Conservation (phyloP, 1,140 invertebrate species). For the Adoxophyes honmai region DNA sequence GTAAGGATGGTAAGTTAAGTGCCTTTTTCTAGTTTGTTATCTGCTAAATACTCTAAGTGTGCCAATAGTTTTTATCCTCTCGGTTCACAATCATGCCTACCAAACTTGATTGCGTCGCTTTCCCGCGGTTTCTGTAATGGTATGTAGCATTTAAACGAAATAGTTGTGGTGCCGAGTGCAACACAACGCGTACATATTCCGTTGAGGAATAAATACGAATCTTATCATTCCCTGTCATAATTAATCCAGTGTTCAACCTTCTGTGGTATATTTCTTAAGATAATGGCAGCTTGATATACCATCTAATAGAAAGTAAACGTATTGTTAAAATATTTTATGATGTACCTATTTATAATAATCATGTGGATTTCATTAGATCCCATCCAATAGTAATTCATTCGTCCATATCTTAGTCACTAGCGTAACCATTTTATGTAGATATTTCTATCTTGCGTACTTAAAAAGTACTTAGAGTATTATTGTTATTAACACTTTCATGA, state of each 20-base stretch:
- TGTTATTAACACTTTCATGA: background rate
- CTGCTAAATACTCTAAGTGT: conserved; percentile 44
- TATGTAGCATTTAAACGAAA: too few species aligned
- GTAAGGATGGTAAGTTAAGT: conserved; percentile 20
- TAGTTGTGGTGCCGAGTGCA: too few species aligned
- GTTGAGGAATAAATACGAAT: too few species aligned
- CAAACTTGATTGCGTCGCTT: too few species aligned
- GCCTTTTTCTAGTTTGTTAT: conserved; percentile 29
- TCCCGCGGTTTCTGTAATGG: too few species aligned
- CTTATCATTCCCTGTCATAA: conserved; percentile 15
- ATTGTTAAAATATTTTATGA: conserved; percentile 19
- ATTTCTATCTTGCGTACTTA: conserved; percentile 51
- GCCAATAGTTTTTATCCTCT: conserved; percentile 29
- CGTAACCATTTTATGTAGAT: conserved; percentile 39
- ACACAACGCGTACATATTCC: too few species aligned
- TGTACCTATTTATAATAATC: conserved; percentile 36
- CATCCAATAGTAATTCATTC: conserved; percentile 65
- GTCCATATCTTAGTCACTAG: conserved; percentile 74
- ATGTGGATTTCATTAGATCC: conserved; percentile 31
- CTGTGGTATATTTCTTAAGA: conserved; percentile 35
- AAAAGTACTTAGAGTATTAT: conserved; percentile 52
- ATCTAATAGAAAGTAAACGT: conserved; percentile 20
- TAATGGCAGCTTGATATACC: conserved; percentile 39
- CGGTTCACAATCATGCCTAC: background rate
- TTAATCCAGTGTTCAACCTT: conserved; percentile 42